Evolutionary conservation across 2,113 vertebrate species (phyloP).

Genomic region (Uria aalge): DNA sequence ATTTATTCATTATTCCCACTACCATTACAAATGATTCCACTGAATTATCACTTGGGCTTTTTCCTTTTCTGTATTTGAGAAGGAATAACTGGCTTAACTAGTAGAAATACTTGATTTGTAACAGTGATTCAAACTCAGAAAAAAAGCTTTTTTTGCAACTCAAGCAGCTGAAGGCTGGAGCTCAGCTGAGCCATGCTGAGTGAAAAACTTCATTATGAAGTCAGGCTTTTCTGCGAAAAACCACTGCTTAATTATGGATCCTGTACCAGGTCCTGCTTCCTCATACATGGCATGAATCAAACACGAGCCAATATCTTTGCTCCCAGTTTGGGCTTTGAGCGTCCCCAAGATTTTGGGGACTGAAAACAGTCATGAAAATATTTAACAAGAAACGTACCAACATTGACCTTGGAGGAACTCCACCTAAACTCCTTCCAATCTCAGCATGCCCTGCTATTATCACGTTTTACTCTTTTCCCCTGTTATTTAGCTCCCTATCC

Average conservation of each 20-base stretch:
- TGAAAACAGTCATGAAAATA: neutral
- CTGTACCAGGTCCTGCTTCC: neutral
- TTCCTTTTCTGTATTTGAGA: neutral
- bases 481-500: neutral
- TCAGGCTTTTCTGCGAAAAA: neutral
- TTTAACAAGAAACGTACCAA: neutral
- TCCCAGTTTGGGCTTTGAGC: neutral
- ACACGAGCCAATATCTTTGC: neutral
- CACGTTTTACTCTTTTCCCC: neutral
- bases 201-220: neutral
- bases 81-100: neutral
- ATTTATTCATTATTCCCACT: constrained; percentile 12
- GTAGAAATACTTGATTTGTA: constrained; percentile 18
- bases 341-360: rapidly evolving
- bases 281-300: neutral
- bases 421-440: neutral
- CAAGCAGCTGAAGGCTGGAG: neutral
- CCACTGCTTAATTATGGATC: neutral
- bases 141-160: neutral
- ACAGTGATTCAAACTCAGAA: neutral
- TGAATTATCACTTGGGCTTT: constrained; percentile 22
- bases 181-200: neutral
- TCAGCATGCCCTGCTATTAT: neutral
- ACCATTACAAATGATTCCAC: neutral
- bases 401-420: neutral